phyloP scores from a whole-genome alignment of 2,888 invertebrate species.

The Noctua janthina region DNA sequence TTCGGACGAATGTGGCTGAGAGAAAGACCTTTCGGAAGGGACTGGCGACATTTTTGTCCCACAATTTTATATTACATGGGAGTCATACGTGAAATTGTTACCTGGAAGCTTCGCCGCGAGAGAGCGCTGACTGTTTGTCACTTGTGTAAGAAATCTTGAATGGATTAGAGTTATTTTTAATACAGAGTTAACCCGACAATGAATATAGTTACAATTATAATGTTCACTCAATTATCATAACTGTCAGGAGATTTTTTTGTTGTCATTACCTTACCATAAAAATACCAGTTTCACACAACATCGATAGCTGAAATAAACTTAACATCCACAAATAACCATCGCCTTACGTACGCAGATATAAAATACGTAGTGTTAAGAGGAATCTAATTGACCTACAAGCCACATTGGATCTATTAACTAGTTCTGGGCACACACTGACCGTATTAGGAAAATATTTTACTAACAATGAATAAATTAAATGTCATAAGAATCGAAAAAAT shows the following conservation, averaged over 20 bases:
- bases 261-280: not conserved
- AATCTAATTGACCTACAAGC: constrained; percentile 88
- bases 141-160: not conserved
- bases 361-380: constrained; percentile 57
- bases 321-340: constrained; percentile 17
- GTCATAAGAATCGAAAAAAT: constrained; percentile 36
- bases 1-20: not conserved
- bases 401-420: constrained; percentile 77
- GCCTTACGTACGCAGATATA: constrained; percentile 55
- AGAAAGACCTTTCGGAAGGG: not conserved
- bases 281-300: not conserved
- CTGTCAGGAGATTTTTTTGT: not conserved
- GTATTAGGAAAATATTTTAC: constrained; percentile 39
- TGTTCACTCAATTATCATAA: not conserved
- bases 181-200: not conserved
- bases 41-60: no score
- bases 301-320: constrained; percentile 3
- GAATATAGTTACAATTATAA: not conserved
- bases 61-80: no score
- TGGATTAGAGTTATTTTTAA: not conserved
- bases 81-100: not conserved
- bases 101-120: not conserved
- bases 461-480: not conserved
- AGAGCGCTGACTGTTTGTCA: not conserved
- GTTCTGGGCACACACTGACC: constrained; percentile 57